phyloP scores from a whole-genome alignment of 2,113 vertebrate genomes.

The Eretmochelys imbricata region DNA sequence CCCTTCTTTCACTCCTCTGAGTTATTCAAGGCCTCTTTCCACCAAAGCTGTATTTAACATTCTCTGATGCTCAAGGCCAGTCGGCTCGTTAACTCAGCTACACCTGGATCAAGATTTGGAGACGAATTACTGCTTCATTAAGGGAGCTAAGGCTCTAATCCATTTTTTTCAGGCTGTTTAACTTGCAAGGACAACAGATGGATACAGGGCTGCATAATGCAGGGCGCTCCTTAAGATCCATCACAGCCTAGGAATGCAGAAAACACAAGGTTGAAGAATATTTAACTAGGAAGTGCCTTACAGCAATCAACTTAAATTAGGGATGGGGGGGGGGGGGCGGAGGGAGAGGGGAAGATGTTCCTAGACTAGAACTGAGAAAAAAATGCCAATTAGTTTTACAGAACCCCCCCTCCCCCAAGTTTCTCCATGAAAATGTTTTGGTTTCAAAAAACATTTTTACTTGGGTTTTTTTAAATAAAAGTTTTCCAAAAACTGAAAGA shows the following conservation, averaged over 20 bases:
- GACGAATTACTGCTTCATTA: conserved; percentile 80
- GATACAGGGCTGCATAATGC: conserved; percentile 63
- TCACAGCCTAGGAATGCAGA: conserved; percentile 48
- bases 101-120: conserved; percentile 71
- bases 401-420: not conserved
- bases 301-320: conserved; percentile 61
- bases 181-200: conserved; percentile 77
- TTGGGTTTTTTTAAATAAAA: not conserved
- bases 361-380: conserved; percentile 38
- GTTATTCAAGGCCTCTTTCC: conserved; percentile 11
- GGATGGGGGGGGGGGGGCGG: not conserved
- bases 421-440: not conserved
- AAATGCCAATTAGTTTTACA: conserved; percentile 14
- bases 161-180: conserved; percentile 72
- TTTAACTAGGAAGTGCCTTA: conserved; percentile 54
- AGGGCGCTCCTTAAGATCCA: conserved; percentile 47
- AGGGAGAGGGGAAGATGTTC: conserved; percentile 9
- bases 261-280: conserved; percentile 57
- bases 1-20: not conserved
- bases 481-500: not conserved
- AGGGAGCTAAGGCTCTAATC: conserved; percentile 71
- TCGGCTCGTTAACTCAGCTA: conserved; percentile 64
- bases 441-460: not conserved
- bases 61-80: conserved; percentile 67
- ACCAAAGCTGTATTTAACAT: conserved; percentile 41